Percentiles rank a stretch among this genome's conserved stretches.
These are phyloP conservation scores for Argyresthia albistria DNA, from an alignment of 2,888 invertebrate species.

Conservation along the genomic window DNA sequence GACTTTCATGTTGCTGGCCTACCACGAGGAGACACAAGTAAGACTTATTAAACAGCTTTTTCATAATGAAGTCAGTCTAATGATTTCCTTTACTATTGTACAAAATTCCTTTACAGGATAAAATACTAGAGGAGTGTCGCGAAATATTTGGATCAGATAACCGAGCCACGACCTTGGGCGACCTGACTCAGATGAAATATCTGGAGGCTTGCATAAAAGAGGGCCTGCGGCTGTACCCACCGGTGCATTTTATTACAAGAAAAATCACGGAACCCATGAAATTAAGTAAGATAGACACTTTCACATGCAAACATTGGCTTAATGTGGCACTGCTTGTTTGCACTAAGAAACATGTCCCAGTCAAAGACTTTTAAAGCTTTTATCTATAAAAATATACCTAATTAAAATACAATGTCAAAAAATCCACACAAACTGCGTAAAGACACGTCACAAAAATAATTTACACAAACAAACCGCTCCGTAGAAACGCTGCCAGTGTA, in stretches of 20 bases:
- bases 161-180: conserved; percentile 55
- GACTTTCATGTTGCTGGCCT: conserved; percentile 10
- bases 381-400: no score
- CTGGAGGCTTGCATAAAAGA: conserved; percentile 77
- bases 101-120: conserved; percentile 22
- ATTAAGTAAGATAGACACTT: conserved; percentile 41
- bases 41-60: not conserved
- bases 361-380: no score
- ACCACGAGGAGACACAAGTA: conserved; percentile 32
- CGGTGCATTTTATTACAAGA: conserved; percentile 72
- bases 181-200: conserved; percentile 70
- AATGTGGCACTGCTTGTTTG: no score
- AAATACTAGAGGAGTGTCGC: conserved; percentile 56
- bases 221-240: conserved; percentile 71
- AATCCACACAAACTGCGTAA: no score
- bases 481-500: no score
- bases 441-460: no score
- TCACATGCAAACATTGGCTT: no score
- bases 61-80: no score
- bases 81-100: no score
- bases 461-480: no score
- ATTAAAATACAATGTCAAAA: no score
- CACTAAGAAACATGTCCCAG: no score
- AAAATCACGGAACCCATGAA: conserved; percentile 58
- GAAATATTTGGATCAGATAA: conserved; percentile 51